These are phyloP conservation scores for Apodemia hepburni DNA, from an alignment of 2,888 invertebrate species.

Conservation along the genomic window DNA sequence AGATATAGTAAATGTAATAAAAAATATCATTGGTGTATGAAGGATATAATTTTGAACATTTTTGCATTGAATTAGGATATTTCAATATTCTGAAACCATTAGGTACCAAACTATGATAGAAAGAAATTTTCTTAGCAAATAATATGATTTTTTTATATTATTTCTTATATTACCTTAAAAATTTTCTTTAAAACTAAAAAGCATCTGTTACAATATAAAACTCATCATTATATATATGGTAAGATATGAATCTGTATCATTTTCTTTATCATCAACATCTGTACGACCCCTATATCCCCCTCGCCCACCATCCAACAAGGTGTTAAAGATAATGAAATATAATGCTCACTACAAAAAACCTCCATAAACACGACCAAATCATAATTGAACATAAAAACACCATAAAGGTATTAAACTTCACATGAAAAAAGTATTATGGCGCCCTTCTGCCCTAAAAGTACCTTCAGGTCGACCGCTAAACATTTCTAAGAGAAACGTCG, in stretches of 20 bases:
- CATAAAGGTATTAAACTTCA: conserved; percentile 53
- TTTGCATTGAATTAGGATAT: no score
- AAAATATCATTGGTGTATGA: no score
- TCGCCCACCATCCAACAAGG: conserved; percentile 50
- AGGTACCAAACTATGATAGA: no score
- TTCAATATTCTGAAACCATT: no score
- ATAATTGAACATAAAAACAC: conserved; percentile 64
- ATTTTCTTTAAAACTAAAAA: not conserved
- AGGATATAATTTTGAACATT: no score
- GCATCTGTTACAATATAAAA: conserved; percentile 1
- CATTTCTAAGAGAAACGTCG: conserved; percentile 56
- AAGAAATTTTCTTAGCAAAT: no score
- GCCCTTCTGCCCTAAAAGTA: conserved; percentile 58
- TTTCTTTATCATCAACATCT: conserved; percentile 13
- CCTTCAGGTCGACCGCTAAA: conserved; percentile 46
- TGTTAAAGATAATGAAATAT: conserved; percentile 72
- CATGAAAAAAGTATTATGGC: conserved; percentile 51
- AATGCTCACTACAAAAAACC: conserved; percentile 55
- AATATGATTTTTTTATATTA: no score
- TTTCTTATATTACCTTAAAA: no score
- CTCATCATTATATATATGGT: not conserved
- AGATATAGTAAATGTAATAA: no score
- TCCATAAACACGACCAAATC: conserved; percentile 56
- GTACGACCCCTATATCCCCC: conserved; percentile 24
- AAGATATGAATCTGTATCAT: conserved; percentile 17